Base-by-base conservation (phyloP, 1,140 invertebrate genomes). In the Maniola jurtina region DNA sequence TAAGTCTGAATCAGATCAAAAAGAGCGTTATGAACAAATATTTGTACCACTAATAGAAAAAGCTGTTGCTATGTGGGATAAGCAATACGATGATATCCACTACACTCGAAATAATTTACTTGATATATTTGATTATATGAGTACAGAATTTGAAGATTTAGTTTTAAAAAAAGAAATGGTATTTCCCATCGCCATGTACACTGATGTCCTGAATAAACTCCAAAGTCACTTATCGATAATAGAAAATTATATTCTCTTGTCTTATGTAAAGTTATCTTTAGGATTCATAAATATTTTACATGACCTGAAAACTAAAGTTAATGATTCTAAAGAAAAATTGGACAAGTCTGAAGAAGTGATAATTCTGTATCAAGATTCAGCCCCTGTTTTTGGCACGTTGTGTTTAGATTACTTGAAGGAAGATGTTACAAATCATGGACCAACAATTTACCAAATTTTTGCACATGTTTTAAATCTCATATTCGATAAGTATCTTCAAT, bases 191-290 rank as follows among this genome's bases (percentile, higher is more conserved):
- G 66, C 55, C 45, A 47, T 76, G 14, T 80, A 83, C 52, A 48
- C 50, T 15, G 59, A 72, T 15, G 73, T 79, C 50, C 42, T 65
- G 55, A 58, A 68, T 7, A 61, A 61, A 54, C 40, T 85, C n/a
- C 68, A 76, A 71, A 60, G 68, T 10, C 38, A 48, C 35, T 64
- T 85, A 48, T 45, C 75, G 15, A 5, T 54, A 7, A 25, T 61
- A 48, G 64, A 76, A 35, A 74, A 81, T 45, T 85, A 85, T 57
- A 14, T 66, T 36, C 33, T 72, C 8, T 36, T 79, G 52, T 77
- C 66, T 13, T 61, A 59, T 54, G 74, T 71, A 67, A 78, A 73
- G 63, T 57, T 84, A 13, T 55, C 66, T 47, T 54, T 64, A 13
- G 62, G 57, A 40, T 75, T 56, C 47, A 48, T 75, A 6, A 65